Evolutionary conservation across 1,140 invertebrate genomes (phyloP).

Genomic region (Formica exsecta): DNA sequence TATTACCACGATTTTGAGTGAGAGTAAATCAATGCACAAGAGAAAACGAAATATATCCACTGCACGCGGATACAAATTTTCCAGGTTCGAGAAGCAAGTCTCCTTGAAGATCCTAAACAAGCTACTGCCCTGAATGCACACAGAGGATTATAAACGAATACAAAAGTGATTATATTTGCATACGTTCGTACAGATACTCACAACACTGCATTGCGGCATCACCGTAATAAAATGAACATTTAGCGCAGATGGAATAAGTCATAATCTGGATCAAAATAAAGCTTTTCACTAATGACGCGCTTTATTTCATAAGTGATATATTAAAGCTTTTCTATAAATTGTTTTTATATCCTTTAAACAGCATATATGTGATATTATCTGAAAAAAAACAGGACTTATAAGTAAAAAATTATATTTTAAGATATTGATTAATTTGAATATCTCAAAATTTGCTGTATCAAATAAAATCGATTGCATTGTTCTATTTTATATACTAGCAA

Average conservation of each 20-base stretch:
- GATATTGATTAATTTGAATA: no score
- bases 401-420: no score
- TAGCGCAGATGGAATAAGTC: conserved; percentile 5
- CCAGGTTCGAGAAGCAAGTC: not conserved
- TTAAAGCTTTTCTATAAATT: conserved; percentile 10
- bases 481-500: no score
- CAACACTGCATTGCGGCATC: conserved; percentile 5
- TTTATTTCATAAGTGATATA: not conserved
- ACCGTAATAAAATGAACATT: conserved; percentile 36
- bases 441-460: no score
- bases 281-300: not conserved
- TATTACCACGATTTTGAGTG: not conserved
- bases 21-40: conserved; percentile 5
- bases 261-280: conserved; percentile 21
- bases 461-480: no score
- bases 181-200: not conserved
- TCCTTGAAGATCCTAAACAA: conserved; percentile 37
- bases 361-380: no score
- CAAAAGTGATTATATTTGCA: conserved; percentile 41
- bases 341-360: not conserved
- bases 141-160: conserved; percentile 38
- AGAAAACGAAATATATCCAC: not conserved
- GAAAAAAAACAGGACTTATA: no score
- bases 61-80: conserved; percentile 11
- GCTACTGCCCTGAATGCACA: conserved; percentile 28